Evolutionary conservation across 2,113 vertebrate species (phyloP).

Genomic region (Ptilonorhynchus violaceus): DNA sequence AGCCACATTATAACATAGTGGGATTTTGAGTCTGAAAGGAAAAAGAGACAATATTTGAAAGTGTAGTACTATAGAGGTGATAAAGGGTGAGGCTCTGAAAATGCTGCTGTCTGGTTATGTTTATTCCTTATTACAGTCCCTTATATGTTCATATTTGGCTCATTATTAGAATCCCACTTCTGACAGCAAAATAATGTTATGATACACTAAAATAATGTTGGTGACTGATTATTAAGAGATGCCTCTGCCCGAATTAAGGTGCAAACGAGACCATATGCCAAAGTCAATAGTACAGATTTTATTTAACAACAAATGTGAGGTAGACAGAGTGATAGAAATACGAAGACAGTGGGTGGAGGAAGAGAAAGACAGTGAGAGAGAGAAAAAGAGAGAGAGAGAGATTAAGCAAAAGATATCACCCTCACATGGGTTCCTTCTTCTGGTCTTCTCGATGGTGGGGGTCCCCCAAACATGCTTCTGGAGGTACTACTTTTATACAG

Average conservation of each 20-base stretch:
- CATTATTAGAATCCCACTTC: background rate
- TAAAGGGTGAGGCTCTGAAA: background rate
- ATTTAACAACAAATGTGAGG: background rate
- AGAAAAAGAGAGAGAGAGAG: no score
- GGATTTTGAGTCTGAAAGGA: background rate
- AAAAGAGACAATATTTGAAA: background rate
- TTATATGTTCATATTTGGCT: background rate
- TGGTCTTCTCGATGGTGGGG: background rate
- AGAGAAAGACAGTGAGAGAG: background rate
- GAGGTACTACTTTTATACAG: background rate
- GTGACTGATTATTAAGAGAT: background rate
- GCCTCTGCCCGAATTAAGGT: background rate
- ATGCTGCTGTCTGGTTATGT: background rate
- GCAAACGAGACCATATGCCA: background rate
- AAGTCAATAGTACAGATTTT: background rate
- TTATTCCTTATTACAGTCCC: background rate
- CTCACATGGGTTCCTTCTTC: background rate
- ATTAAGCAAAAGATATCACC: background rate
- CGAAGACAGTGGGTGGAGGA: background rate
- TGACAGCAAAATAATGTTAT: background rate
- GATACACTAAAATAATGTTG: background rate
- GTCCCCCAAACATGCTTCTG: background rate
- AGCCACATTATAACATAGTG: background rate
- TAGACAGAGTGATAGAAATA: background rate
- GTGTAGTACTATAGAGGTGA: background rate